Base-by-base conservation (phyloP, 2,888 invertebrate genomes). In the Coenonympha glycerion region DNA sequence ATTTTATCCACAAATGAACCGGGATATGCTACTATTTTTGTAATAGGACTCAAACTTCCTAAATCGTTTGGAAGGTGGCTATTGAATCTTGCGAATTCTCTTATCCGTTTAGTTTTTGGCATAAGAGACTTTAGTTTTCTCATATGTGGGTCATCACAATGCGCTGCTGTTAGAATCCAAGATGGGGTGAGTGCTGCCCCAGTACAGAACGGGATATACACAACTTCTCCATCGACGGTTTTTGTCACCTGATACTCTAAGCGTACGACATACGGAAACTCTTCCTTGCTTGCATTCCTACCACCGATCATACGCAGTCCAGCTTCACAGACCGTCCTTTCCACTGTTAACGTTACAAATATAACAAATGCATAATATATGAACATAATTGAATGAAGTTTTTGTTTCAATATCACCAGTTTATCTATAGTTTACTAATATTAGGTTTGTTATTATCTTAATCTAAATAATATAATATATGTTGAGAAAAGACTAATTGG, bases 241-340 rank as follows among this genome's bases (percentile, higher is more conserved):
- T 1, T 6, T 6, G 1, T 6, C 1, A 6, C 6, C 22, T 22
- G 9, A 9, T 5, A 1, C 11, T 45, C 45, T 6, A 45, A 18
- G 1, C 45, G 33, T 2, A 45, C 24, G 16, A 13, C 34, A 18
- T 34, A 45, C 16, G 45, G 45, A 11, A 45, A 45, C 9, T 45
- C 45, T n/a, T 34, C 24, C 18, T 34, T 24, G 3, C n/a, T 6
- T 6, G 45, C 16, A n/a, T 26, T 15, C n/a, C 45, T 45, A 1
- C 34, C 45, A 36, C 45, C 45, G 6, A 45, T 9, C 6, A 36
- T 13, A 26, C 45, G 45, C 16, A 45, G 6, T 3, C 24, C 18
- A 6, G 45, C 15, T 22, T 33, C 33, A 33, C 44, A 31, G 2
- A 9, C 13, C 5, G 26, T 11, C 6, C 24, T 15, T 6, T 2